Evolutionary conservation across 2,888 invertebrate species (phyloP), one percentile per base, ranked within the genome.

Genomic region (Sialis lutaria): DNA sequence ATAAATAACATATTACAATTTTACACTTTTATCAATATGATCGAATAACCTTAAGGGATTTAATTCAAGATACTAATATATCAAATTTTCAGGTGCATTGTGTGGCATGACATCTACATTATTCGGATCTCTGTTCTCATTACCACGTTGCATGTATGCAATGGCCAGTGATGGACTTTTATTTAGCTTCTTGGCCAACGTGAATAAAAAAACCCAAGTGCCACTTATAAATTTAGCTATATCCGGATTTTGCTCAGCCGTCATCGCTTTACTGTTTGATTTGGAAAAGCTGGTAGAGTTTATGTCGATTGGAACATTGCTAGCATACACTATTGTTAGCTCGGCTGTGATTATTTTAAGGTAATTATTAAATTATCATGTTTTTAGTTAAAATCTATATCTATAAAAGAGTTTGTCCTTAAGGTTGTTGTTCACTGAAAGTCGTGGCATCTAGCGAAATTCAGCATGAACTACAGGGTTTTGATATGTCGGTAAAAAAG

Each of bases 61-160:
- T n/a, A 22, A 22, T 22, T 22, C 22, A 22, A 22, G 22, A 22
- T 22, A 22, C 22, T 22, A 22, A 22, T 22, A 22, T 22, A 22
- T 22, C 22, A 22, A 22, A 22, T 22, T 22, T 22, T 4, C 22
- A 22, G 91, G 91, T 2, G 90, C 91, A 0, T 74, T 91, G 4
- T 87, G 87, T 56, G 90, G 90, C n/a, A 88, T 92, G 87, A 88
- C 88, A 0, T 89, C 88, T 0, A 87, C 87, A 1, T 67, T 90
- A 3, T 73, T 91, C 46, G 91, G 91, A 1, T 86, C 88, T 0
- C 68, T 91, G 12, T 91, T 86, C 63, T 83, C 90, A 1, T 65
- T 92, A 6, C 90, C 91, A 0, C 73, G 88, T 13, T 85, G 86
- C 56, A 77, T 90, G 65, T 92, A 91, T 57, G 84, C 91, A 1